Conservation (phyloP, 2,113 vertebrate species). For the Ictidomys tridecemlineatus region DNA sequence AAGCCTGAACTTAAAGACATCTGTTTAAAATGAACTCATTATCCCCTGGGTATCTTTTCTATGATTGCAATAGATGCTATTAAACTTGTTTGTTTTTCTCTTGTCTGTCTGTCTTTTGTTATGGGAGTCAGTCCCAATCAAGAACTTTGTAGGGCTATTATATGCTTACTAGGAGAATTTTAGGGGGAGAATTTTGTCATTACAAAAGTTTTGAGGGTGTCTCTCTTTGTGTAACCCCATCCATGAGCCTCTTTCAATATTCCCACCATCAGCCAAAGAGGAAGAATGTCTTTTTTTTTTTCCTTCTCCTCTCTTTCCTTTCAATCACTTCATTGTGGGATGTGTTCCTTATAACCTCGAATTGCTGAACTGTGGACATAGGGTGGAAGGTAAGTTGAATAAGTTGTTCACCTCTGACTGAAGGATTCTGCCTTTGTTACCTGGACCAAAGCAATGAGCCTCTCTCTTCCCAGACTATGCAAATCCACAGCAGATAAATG, state of each 20-base stretch:
- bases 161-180: background rate
- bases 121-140: background rate
- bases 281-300: background rate
- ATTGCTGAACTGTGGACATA: conserved; percentile 7
- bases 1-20: background rate
- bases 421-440: conserved; percentile 68
- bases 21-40: background rate
- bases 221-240: background rate
- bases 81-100: background rate
- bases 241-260: background rate
- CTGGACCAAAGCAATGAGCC: conserved; percentile 27
- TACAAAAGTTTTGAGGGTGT: background rate
- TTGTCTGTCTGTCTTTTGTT: background rate
- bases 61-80: background rate
- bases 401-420: background rate
- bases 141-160: background rate
- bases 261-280: background rate
- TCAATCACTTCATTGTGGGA: conserved; percentile 33
- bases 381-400: conserved; percentile 20
- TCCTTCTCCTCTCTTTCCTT: background rate
- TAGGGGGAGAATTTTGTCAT: background rate
- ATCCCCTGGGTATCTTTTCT: background rate
- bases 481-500: conserved; percentile 83
- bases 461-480: conserved; percentile 67
- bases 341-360: conserved; percentile 55